Percentiles rank a stretch among this genome's conserved stretches.
Evolutionary conservation across 2,888 invertebrate genomes (phyloP).

Genomic region (Stenodera caucasica): DNA sequence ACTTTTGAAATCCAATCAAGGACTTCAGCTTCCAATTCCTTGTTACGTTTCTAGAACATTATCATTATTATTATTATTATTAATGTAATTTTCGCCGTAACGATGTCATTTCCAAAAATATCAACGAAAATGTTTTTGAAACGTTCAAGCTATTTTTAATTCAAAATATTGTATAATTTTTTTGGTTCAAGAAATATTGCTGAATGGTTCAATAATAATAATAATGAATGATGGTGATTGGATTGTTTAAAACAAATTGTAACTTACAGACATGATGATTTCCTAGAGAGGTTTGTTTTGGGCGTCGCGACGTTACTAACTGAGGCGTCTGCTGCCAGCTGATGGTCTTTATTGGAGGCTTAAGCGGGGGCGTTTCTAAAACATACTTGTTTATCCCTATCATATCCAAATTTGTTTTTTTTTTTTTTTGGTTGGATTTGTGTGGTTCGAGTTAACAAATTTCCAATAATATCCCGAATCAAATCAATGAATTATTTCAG

Average conservation of each 20-base stretch:
- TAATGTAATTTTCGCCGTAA: no score
- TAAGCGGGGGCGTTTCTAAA: conserved; percentile 46
- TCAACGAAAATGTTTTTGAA: conserved; percentile 19
- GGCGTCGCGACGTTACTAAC: conserved; percentile 60
- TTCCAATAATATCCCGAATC: no score
- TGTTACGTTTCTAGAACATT: conserved; percentile 65
- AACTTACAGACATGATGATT: conserved; percentile 50
- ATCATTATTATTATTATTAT: not conserved
- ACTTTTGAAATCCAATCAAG: conserved; percentile 87
- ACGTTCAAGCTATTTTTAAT: conserved; percentile 32
- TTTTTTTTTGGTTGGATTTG: not conserved
- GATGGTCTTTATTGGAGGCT: conserved; percentile 48
- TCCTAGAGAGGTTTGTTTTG: conserved; percentile 38
- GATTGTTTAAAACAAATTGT: no score
- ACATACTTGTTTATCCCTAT: conserved; percentile 36
- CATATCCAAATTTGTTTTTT: not conserved
- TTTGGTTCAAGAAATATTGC: no score
- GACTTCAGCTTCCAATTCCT: conserved; percentile 89
- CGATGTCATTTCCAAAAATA: conserved; percentile 46
- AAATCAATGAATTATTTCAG: no score
- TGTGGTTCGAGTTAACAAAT: not conserved
- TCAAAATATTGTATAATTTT: conserved; percentile 12
- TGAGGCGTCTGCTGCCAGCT: conserved; percentile 52
- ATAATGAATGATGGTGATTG: not conserved
- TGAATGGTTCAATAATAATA: not conserved